Percentiles rank a stretch among this genome's conserved stretches.
Evolutionary conservation across 2,797 vertebrate species (phyloP).

Genomic region (Salarias fasciatus): DNA sequence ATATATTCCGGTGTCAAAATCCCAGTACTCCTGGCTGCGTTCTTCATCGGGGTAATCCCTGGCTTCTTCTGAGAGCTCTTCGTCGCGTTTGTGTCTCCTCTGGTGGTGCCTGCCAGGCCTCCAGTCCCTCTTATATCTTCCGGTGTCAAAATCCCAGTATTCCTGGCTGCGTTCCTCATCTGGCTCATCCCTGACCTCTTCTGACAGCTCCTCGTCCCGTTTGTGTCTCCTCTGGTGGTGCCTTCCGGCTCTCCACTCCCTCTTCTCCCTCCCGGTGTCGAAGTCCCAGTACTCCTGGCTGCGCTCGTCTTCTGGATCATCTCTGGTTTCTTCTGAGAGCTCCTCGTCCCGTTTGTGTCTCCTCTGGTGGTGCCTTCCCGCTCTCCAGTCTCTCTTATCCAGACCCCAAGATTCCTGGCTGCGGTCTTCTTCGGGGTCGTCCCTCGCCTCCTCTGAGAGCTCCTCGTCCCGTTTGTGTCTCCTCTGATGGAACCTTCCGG

Average conservation of each 20-base stretch:
- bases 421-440: slow-evolving; percentile 54
- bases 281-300: slow-evolving; percentile 62
- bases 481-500: slow-evolving; percentile 70
- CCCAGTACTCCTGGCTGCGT: slow-evolving; percentile 74
- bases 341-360: slow-evolving; percentile 69
- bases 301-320: slow-evolving; percentile 45
- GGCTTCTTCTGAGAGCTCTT: slow-evolving; percentile 62
- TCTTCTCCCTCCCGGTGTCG: slow-evolving; percentile 58
- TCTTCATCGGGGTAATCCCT: slow-evolving; percentile 63
- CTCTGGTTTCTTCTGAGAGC: slow-evolving; percentile 52
- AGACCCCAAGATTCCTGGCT: slow-evolving; percentile 67
- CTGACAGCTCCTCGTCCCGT: slow-evolving; percentile 60
- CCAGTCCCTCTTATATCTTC: slow-evolving; percentile 68
- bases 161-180: slow-evolving; percentile 74
- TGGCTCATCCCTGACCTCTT: slow-evolving; percentile 57
- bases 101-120: slow-evolving; percentile 69
- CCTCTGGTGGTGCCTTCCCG: slow-evolving; percentile 64
- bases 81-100: slow-evolving; percentile 69
- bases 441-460: slow-evolving; percentile 52
- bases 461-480: slow-evolving; percentile 71
- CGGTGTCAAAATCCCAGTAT: slow-evolving; percentile 51
- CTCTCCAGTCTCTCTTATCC: slow-evolving; percentile 59
- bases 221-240: slow-evolving; percentile 75
- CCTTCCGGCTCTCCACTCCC: slow-evolving; percentile 63
- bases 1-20: slow-evolving; percentile 61